These are phyloP conservation scores for Spodoptera frugiperda DNA, from an alignment of 1,140 invertebrate species.

Conservation along the genomic window DNA sequence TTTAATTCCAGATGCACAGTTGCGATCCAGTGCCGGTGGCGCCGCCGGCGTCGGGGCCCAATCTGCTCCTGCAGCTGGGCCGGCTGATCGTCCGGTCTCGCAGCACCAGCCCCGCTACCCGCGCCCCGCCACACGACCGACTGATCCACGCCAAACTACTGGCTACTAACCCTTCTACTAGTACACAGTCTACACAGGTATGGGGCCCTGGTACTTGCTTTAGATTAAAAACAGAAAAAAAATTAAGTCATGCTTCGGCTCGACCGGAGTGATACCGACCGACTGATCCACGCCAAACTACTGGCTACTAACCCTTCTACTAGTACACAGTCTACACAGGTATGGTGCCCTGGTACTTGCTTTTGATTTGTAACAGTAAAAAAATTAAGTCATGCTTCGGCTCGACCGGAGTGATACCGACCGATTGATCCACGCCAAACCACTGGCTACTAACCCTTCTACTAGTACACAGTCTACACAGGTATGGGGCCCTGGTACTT, in stretches of 20 bases:
- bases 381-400: no score
- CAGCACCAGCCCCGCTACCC: slow-evolving; percentile 63
- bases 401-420: no score
- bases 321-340: no score
- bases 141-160: slow-evolving; percentile 61
- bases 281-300: no score
- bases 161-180: slow-evolving; percentile 66
- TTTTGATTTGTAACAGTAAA: no score
- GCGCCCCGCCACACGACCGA: slow-evolving; percentile 53
- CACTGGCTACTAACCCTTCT: slow-evolving; percentile 62
- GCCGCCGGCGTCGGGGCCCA: slow-evolving; percentile 68
- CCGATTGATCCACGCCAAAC: slow-evolving; percentile 60
- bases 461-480: slow-evolving; percentile 76
- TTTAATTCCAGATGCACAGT: slow-evolving; percentile 84
- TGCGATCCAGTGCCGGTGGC: slow-evolving; percentile 69
- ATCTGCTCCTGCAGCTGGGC: slow-evolving; percentile 78
- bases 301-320: no score
- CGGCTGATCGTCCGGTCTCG: slow-evolving; percentile 79
- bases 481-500: slow-evolving; percentile 58
- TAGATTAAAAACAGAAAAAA: no score
- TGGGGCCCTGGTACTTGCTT: slow-evolving; percentile 40
- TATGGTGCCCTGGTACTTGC: no score
- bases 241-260: no score
- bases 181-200: slow-evolving; percentile 77
- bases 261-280: no score